Percentiles rank a stretch among this genome's conserved stretches.
Evolutionary conservation across 2,888 invertebrate species (phyloP).

Genomic region (Chesias legatella): DNA sequence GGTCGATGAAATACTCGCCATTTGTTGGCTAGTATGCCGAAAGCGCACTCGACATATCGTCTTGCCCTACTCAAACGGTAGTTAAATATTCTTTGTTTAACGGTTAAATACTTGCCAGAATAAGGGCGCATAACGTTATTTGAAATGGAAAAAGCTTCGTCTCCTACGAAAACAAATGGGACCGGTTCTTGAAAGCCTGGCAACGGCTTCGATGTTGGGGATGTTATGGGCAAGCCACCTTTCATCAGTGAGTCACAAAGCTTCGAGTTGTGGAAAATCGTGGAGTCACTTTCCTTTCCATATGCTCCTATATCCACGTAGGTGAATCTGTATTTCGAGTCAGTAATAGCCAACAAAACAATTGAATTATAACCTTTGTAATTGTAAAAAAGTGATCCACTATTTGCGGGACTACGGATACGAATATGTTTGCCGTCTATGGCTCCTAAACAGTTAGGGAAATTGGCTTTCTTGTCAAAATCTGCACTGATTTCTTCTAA

Average conservation of each 20-base stretch:
- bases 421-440: too few species aligned
- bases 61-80: too few species aligned
- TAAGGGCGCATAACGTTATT: conserved; percentile 18
- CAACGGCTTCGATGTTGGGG: conserved; percentile 17
- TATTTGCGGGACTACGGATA: too few species aligned
- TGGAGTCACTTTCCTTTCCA: conserved; percentile 29
- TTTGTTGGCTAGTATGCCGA: too few species aligned
- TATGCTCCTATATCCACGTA: conserved; percentile 3
- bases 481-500: conserved; percentile 21
- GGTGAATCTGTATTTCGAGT: not conserved
- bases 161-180: conserved; percentile 23
- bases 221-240: conserved; percentile 19
- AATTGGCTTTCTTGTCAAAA: conserved; percentile 26
- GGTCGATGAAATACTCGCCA: too few species aligned
- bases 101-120: conserved; percentile 17
- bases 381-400: conserved; percentile 5
- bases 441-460: conserved; percentile 32
- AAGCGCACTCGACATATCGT: too few species aligned
- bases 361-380: not conserved
- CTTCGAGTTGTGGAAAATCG: conserved; percentile 29
- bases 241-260: conserved; percentile 27
- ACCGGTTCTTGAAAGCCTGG: conserved; percentile 11
- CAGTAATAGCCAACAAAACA: not conserved
- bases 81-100: conserved; percentile 9
- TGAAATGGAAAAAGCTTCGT: conserved; percentile 18